Base-by-base conservation (phyloP, 2,113 vertebrate genomes). In the Leptocoma aspasia region DNA sequence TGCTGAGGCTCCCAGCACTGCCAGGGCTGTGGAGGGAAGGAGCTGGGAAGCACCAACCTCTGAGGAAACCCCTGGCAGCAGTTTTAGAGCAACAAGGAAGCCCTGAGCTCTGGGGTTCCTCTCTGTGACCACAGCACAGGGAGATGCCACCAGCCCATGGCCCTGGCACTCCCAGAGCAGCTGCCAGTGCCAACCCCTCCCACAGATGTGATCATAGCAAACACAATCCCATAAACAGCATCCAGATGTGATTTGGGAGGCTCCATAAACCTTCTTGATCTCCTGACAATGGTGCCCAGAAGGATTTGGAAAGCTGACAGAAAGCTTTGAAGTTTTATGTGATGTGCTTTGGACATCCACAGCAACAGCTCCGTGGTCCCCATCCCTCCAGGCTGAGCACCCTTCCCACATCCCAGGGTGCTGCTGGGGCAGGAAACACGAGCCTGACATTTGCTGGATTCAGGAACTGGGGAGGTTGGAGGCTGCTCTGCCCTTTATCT, bases 281-380 rank as follows among this genome's bases (percentile, higher is more conserved):
- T 77, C 71, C 80, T 73, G 79, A 92, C 78, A 93, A 83, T 47
- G 54, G 82, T 63, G 90, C 92, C 93, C 93, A 80, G 92, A 82
- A 90, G 87, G 90, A 82, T 87, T 49, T 96, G 90, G 88, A 73
- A 50, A 81, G 81, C 21, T 39, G 65, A 89, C 86, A 91, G 24
- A 49, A 69, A 20, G n/a, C 82, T 90, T 69, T 53, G 61, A 68
- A 80, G 66, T 79, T 82, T 42, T 42, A 10, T 27, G 28, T 11
- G 33, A 76, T 9, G 21, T 1, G 8, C 66, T 56, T n/a, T 53
- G 49, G 76, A n/a, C 66, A 56, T 15, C 10, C 6, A 6, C 56
- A 57, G 75, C 3, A 2, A 23, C 41, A 47, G 52, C 49, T 57
- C 77, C 53, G 19, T 1, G 20, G 10, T 35, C 7, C 30, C 83